A percentile compares a stretch with the other conserved stretches of the same genome.
These are phyloP conservation scores for Apteryx owenii DNA, from an alignment of 2,113 vertebrate genomes.

Conservation along the genomic window DNA sequence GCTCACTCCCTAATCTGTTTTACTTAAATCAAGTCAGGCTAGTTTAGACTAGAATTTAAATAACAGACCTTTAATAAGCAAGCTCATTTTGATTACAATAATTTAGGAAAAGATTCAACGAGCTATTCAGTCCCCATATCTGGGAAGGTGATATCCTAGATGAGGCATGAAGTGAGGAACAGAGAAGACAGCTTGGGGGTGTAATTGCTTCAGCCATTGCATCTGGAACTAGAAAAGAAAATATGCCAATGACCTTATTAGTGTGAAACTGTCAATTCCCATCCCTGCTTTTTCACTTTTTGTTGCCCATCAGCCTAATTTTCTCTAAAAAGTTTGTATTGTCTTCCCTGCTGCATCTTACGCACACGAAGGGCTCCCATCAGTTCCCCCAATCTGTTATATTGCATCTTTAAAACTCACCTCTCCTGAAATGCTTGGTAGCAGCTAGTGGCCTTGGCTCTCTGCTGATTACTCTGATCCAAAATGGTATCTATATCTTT, in stretches of 20 bases:
- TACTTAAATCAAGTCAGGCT: background rate
- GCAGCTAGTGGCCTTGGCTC: background rate
- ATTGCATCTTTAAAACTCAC: constrained; percentile 4
- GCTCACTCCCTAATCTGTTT: background rate
- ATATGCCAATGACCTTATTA: background rate
- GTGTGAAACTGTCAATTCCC: background rate
- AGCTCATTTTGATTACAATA: background rate
- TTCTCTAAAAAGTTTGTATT: background rate
- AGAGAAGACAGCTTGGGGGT: background rate
- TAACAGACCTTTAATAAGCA: background rate
- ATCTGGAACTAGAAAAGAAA: background rate
- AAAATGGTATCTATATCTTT: background rate
- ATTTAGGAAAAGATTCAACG: background rate
- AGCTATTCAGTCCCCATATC: background rate
- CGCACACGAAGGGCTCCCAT: background rate
- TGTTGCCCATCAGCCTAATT: background rate
- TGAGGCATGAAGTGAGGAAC: background rate
- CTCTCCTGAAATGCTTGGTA: background rate
- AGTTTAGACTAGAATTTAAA: background rate
- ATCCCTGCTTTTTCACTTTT: background rate
- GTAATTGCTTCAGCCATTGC: background rate
- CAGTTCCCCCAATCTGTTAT: background rate
- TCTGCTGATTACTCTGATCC: background rate
- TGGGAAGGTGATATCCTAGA: background rate
- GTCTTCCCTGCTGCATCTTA: background rate